phyloP scores from a whole-genome alignment of 2,888 invertebrate genomes.

The Mechanitis mazaeus region DNA sequence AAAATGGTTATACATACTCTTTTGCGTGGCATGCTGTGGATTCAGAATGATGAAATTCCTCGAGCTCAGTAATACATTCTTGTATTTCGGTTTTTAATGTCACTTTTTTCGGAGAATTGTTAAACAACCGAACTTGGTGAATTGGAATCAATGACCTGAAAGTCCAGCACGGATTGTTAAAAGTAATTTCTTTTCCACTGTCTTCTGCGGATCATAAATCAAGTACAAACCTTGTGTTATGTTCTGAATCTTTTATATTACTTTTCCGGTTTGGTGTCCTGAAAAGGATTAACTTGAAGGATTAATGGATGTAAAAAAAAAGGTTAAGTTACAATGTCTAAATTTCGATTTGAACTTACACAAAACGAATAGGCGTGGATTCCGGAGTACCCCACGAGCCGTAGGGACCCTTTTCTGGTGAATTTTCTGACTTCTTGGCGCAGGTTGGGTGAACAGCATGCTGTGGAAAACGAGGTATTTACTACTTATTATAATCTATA shows the following conservation, averaged over 20 bases:
- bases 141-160: constrained; percentile 34
- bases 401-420: constrained; percentile 36
- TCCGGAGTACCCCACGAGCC: constrained; percentile 66
- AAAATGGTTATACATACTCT: constrained; percentile 8
- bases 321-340: not conserved
- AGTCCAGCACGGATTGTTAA: constrained; percentile 2
- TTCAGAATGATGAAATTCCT: constrained; percentile 40
- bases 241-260: constrained; percentile 36
- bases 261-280: constrained; percentile 43
- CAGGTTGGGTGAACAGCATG: constrained; percentile 59
- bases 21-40: constrained; percentile 2
- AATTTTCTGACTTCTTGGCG: constrained; percentile 28
- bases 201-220: not conserved
- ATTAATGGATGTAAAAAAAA: not conserved
- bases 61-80: constrained; percentile 45
- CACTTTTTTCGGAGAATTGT: constrained; percentile 36
- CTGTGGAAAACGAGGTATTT: constrained; percentile 36
- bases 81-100: constrained; percentile 34
- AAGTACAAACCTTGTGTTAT: constrained; percentile 38
- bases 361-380: constrained; percentile 43
- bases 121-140: constrained; percentile 45
- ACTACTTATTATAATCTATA: not conserved
- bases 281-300: constrained; percentile 21
- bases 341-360: constrained; percentile 39
- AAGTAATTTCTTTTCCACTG: not conserved